A percentile compares a stretch with the other conserved stretches of the same genome.
Evolutionary conservation across 2,888 invertebrate genomes (phyloP).

Genomic region (Noctua pronuba): DNA sequence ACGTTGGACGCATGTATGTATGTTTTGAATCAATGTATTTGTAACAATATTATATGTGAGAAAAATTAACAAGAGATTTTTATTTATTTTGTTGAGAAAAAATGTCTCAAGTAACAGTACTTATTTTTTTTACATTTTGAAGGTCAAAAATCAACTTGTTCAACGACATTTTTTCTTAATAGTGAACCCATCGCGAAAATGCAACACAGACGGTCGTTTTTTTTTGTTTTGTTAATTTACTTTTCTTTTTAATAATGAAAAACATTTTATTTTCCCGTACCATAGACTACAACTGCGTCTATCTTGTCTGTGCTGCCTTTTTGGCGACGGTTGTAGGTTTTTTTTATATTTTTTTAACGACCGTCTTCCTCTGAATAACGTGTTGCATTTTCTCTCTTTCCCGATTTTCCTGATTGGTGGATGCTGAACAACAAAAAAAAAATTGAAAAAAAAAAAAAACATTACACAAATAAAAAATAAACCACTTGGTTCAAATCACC

Average conservation of each 20-base stretch:
- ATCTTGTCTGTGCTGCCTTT: constrained; percentile 89
- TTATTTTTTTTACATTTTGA: background rate
- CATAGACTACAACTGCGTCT: constrained; percentile 73
- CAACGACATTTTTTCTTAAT: constrained; percentile 71
- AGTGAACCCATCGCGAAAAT: constrained; percentile 83
- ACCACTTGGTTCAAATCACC: constrained; percentile 11
- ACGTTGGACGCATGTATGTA: constrained; percentile 75
- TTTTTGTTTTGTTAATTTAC: constrained; percentile 62
- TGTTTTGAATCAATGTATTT: constrained; percentile 80
- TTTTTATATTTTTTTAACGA: constrained; percentile 72
- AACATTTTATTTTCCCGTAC: constrained; percentile 60
- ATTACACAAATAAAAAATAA: background rate
- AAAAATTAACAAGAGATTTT: constrained; percentile 59
- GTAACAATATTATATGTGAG: constrained; percentile 81
- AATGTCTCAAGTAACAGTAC: constrained; percentile 7
- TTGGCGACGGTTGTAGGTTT: constrained; percentile 81
- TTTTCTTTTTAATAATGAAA: constrained; percentile 46
- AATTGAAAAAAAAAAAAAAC: background rate
- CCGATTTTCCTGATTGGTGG: constrained; percentile 79
- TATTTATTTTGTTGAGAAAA: constrained; percentile 51
- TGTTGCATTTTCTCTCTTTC: constrained; percentile 90
- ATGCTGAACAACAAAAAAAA: constrained; percentile 55
- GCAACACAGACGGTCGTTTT: constrained; percentile 89
- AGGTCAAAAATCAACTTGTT: background rate
- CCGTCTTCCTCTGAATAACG: constrained; percentile 82